Base-by-base conservation (phyloP, 2,797 vertebrate species). In the Fratercula arctica region DNA sequence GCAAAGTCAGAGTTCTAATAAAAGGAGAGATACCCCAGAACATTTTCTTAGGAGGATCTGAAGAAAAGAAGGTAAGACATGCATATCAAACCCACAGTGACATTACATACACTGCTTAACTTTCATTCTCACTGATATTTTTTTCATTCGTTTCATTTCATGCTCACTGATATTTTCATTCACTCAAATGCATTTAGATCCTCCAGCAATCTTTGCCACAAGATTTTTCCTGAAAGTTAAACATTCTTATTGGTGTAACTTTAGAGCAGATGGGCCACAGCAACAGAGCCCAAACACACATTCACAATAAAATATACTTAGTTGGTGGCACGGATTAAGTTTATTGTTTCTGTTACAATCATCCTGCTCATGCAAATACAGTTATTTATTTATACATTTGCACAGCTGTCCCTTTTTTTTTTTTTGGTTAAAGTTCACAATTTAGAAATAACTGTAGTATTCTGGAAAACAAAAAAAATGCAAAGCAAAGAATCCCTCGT, bases 211-310 rank as follows among this genome's bases (percentile, higher is more conserved):
- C 50, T 79, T 56, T 39, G 33, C 39, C 43, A 37, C 50, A 76
- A 82, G 45, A 60, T 51, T 84, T 28, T 72, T 78, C 74, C 50
- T 61, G 45, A 29, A 94, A 92, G 43, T 66, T 50, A 87, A 87
- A 56, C 33, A 25, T 77, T 93, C 53, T 77, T 73, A 61, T 3
- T 85, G 43, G 54, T 67, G 46, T 46, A 74, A 33, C 60, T 79
- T 82, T 51, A 61, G 35, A 93, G 67, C 84, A 95, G 84, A 94
- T 79, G 54, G 50, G 78, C 46, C 70, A 73, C 78, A 90, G 84
- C 67, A 90, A 68, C 50, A 75, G 43, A 94, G 76, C 46, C 83
- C 61, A 88, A 93, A 90, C 61, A 78, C 31, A 68, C 45, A 75
- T 11, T n/a, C 50, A 79, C 37, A 79, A 25, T 26, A 78, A 90